Evolutionary conservation across 2,888 invertebrate genomes (phyloP), one percentile per base, ranked within the genome.

Genomic region (Melolontha melolontha): DNA sequence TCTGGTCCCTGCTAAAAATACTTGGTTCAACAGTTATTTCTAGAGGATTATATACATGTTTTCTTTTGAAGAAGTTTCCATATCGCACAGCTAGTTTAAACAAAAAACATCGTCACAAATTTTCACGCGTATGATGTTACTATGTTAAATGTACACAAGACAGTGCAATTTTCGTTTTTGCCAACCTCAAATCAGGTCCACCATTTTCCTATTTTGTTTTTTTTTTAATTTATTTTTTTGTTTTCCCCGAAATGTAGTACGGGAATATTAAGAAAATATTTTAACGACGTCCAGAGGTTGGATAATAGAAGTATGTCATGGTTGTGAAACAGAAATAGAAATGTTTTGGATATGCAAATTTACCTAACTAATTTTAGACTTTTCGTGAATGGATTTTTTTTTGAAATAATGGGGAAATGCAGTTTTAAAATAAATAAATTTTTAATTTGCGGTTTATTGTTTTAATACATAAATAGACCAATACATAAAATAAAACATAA

Each of bases 1-100:
- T 80, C 80, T 79, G 81, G 81, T 80, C 77, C 76, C 76, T 75
- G 77, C 83, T 83, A 83, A 83, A 83, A 83, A 83, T 83, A 83
- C 78, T 75, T 71, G 76, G 77, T 79, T 79, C 79, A 77, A 79
- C 79, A 77, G 81, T 81, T 82, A 82, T 82, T 83, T 82, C 78
- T 78, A 81, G 82, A 81, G 79, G 79, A 81, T 80, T 81, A 73
- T 75, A 75, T 75, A 74, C 72, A 74, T 78, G 79, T 79, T 80
- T 81, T 81, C 79, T 80, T 79, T 79, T 80, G 79, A 80, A 79
- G 78, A 79, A 78, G 78, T 77, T 80, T 78, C 77, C 77, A 78
- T 81, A 78, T 65, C 40, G 64, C 52, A 52, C 51, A 49, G 27
- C 64, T 42, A 22, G 29, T 64, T 52, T 49, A 27, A 52, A 52